These are phyloP conservation scores for Stichopus horrens DNA, from an alignment of 53 echinoderm and acorn worm species.

Conservation along the genomic window DNA sequence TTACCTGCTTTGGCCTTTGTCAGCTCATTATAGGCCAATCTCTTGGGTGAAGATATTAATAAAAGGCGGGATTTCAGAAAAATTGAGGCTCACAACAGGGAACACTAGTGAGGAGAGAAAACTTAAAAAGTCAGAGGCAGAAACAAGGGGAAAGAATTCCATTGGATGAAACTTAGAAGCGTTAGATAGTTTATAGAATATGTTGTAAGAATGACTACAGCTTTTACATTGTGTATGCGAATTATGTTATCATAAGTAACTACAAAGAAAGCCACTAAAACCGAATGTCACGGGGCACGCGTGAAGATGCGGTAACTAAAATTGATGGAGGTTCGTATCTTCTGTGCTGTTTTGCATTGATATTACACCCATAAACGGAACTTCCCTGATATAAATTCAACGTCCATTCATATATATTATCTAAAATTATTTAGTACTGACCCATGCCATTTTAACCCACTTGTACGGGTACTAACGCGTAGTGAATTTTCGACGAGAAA, in stretches of 20 bases:
- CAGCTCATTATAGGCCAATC: slow-evolving; percentile 48
- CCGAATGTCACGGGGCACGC: neutral
- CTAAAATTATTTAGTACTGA: neutral
- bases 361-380: neutral
- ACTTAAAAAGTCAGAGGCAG: slow-evolving; percentile 41
- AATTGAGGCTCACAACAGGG: slow-evolving; percentile 46
- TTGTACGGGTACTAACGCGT: no score
- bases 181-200: slow-evolving; percentile 31
- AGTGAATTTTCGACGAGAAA: no score
- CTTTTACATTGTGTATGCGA: slow-evolving; percentile 18
- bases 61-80: slow-evolving; percentile 53
- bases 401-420: neutral
- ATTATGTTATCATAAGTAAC: slow-evolving; percentile 5
- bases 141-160: slow-evolving; percentile 34
- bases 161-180: slow-evolving; percentile 47
- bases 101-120: slow-evolving; percentile 9
- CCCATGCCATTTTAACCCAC: neutral
- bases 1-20: slow-evolving; percentile 53
- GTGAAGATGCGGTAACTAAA: neutral
- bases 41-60: slow-evolving; percentile 44
- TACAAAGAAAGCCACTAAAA: neutral
- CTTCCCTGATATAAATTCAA: neutral
- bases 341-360: neutral
- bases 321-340: neutral
- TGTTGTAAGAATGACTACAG: slow-evolving; percentile 12